Base-by-base conservation (phyloP, 2,113 vertebrate species). In the Meriones unguiculatus region DNA sequence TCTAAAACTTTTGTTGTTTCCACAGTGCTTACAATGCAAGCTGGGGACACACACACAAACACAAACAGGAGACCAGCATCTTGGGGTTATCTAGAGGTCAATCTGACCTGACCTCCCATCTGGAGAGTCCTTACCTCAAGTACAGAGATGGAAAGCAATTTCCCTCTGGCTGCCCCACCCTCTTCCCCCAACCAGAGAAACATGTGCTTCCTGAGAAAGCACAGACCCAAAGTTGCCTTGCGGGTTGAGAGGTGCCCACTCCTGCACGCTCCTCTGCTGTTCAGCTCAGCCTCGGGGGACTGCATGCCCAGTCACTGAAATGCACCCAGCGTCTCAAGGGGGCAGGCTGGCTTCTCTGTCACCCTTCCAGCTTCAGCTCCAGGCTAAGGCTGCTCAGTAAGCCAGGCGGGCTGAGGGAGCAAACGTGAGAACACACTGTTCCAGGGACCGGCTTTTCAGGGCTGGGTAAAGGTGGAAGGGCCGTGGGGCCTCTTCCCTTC, bases 191-290 rank as follows among this genome's bases (percentile, higher is more conserved):
- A 38, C 57, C 41, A 75, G 93, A 90, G 98, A 97, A 95, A 87
- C 0, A 6, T 64, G 95, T 64, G 54, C 10, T 93, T 93, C 95
- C 90, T 94, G 89, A 94, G 87, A 96, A 91, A 97, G 95, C 28
- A 95, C 41, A 9, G 77, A 89, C 69, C 87, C 4, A 22, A 93
- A 95, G 73, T 17, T 38, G 46, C 72, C 70, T 95, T 50, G 3
- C 4, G 0, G 2, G 86, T 77, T 30, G 41, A 50, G 78, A 0
- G 38, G 89, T 41, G 14, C 81, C 7, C 13, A 28, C 81, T 14
- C 35, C 32, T 5, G 30, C 18, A 76, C 94, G 57, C 35, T 0
- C 14, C 70, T 93, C 5, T 38, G 73, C 84, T 86, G 76, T 89
- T 92, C 67, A 25, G n/a, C 62, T 87, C 4, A 2, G 81, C 62